Evolutionary conservation across 2,888 invertebrate genomes (phyloP).

Genomic region (Xestia c-nigrum): DNA sequence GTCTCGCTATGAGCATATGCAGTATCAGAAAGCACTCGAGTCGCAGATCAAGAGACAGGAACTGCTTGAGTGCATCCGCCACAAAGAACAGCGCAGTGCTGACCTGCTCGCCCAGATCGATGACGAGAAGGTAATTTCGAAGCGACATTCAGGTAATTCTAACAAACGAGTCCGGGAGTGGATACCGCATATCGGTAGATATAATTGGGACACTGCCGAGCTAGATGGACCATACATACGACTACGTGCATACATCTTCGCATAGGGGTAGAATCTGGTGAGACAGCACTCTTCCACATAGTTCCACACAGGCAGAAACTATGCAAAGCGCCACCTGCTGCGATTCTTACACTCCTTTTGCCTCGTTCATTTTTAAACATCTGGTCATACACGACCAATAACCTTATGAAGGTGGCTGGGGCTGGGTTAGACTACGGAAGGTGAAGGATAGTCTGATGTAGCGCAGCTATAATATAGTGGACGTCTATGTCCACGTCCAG

Average conservation of each 20-base stretch:
- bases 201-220: neutral
- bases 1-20: constrained; percentile 82
- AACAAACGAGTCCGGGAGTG: neutral
- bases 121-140: constrained; percentile 77
- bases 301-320: too few relatives aligned
- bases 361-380: too few relatives aligned
- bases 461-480: neutral
- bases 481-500: neutral
- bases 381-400: neutral
- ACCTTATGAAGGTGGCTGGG: neutral
- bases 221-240: neutral
- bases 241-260: too few relatives aligned
- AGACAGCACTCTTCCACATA: too few relatives aligned
- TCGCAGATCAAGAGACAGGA: constrained; percentile 72
- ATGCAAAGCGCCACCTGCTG: too few relatives aligned
- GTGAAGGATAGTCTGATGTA: neutral
- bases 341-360: too few relatives aligned
- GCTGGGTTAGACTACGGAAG: neutral
- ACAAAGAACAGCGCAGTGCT: constrained; percentile 79
- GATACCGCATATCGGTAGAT: neutral
- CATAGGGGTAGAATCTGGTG: too few relatives aligned
- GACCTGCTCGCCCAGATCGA: constrained; percentile 76
- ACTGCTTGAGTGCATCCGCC: constrained; percentile 76
- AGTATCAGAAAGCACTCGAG: constrained; percentile 74
- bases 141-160: neutral